Conservation (phyloP, 1,140 invertebrate species). For the Lasaia peninsularis region DNA sequence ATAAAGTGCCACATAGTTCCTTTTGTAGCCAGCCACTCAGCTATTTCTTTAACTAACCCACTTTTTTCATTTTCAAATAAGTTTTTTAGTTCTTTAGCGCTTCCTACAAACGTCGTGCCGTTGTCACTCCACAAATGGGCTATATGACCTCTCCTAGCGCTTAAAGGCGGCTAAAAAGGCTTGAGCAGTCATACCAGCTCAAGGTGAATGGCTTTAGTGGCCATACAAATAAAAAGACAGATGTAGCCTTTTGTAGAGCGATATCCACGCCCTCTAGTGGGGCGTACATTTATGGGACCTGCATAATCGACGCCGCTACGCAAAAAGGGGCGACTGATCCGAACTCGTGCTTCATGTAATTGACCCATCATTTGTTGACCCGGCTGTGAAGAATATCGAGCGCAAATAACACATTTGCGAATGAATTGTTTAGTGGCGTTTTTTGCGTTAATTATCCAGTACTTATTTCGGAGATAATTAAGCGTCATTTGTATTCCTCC, state of each 20-base stretch:
- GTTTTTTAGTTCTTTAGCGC: slow-evolving; percentile 19
- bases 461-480: slow-evolving; percentile 23
- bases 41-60: slow-evolving; percentile 12
- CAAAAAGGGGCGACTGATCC: slow-evolving; percentile 19
- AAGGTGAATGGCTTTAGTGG: slow-evolving; percentile 21
- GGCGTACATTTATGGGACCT: slow-evolving; percentile 21
- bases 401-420: slow-evolving; percentile 21
- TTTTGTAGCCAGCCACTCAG: slow-evolving; percentile 12
- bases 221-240: slow-evolving; percentile 26
- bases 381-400: slow-evolving; percentile 9
- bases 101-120: slow-evolving; percentile 27
- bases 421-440: slow-evolving; percentile 3
- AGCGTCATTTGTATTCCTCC: slow-evolving; percentile 23
- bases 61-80: background rate
- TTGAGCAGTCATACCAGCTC: slow-evolving; percentile 24
- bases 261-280: slow-evolving; percentile 21
- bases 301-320: slow-evolving; percentile 25
- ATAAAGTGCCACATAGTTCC: slow-evolving; percentile 24
- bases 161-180: slow-evolving; percentile 28
- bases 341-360: slow-evolving; percentile 10
- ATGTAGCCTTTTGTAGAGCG: slow-evolving; percentile 22
- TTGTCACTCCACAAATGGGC: slow-evolving; percentile 27
- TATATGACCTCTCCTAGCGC: slow-evolving; percentile 26
- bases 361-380: slow-evolving; percentile 22
- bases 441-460: slow-evolving; percentile 26